A percentile compares a stretch with the other conserved stretches of the same genome.
Conservation (phyloP, 2,888 invertebrate genomes). For the Gordius sp. region DNA sequence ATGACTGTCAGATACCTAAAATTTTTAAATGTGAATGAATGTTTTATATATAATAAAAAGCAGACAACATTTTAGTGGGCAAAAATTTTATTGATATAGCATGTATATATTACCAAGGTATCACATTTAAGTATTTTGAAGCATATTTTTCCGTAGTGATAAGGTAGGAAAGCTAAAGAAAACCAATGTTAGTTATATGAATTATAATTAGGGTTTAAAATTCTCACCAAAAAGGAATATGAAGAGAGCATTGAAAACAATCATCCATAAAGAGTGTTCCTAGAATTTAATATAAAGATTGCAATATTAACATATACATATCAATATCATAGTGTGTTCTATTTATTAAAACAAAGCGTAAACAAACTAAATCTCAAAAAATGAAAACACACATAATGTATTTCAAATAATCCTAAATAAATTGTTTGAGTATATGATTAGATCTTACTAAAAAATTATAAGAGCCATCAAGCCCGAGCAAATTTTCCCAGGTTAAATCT, state of each 20-base stretch:
- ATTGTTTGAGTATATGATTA: background rate
- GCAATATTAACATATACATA: background rate
- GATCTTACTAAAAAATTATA: conserved; percentile 48
- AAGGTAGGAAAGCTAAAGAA: conserved; percentile 58
- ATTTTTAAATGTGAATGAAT: background rate
- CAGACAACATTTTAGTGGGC: background rate
- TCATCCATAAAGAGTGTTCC: conserved; percentile 97
- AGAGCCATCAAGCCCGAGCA: conserved; percentile 79
- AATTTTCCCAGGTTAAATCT: conserved; percentile 77
- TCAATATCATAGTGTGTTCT: conserved; percentile 5
- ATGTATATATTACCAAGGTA: background rate
- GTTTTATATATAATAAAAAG: background rate
- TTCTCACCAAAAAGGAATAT: conserved; percentile 54
- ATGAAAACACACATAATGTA: too few species aligned
- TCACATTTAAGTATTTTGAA: background rate
- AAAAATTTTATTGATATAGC: background rate
- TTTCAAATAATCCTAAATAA: too few species aligned
- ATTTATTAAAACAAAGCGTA: conserved; percentile 1
- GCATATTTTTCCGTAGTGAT: conserved; percentile 47
- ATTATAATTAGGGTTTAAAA: conserved; percentile 21
- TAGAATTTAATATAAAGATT: conserved; percentile 21
- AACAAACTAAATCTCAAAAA: too few species aligned
- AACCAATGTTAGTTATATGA: background rate
- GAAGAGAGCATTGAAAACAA: conserved; percentile 77
- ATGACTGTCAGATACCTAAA: background rate